These are phyloP conservation scores for Drosophila ustulata DNA, from an alignment of 2,888 invertebrate genomes.

Conservation along the genomic window DNA sequence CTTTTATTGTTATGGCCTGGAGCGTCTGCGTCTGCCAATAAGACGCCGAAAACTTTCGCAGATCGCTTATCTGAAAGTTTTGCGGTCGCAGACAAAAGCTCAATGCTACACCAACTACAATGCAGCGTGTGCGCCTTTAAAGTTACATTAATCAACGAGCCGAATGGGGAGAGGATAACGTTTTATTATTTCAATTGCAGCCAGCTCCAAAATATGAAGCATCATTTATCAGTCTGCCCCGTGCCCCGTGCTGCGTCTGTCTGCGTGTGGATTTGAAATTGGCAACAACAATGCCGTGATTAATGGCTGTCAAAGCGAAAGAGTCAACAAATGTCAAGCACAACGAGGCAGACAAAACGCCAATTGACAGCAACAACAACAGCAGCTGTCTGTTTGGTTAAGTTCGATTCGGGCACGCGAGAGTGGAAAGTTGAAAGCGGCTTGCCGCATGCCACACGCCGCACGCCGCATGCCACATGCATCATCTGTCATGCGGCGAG, in stretches of 20 bases:
- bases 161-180: constrained; percentile 32
- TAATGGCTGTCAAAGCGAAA: constrained; percentile 80
- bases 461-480: constrained; percentile 2
- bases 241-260: constrained; percentile 20
- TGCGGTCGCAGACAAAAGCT: constrained; percentile 71
- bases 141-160: constrained; percentile 75
- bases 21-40: constrained; percentile 50
- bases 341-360: constrained; percentile 44
- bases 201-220: constrained; percentile 72
- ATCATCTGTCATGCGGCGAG: neutral
- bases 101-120: constrained; percentile 12
- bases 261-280: constrained; percentile 70
- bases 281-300: constrained; percentile 77
- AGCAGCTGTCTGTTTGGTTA: constrained; percentile 21
- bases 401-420: constrained; percentile 2
- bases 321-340: constrained; percentile 78
- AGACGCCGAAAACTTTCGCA: constrained; percentile 73
- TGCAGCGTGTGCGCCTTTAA: constrained; percentile 70
- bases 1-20: constrained; percentile 79
- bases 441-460: neutral
- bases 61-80: constrained; percentile 72
- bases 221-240: constrained; percentile 68
- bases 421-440: neutral
- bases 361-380: constrained; percentile 49
- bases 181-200: constrained; percentile 79